Conservation (phyloP, 2,797 vertebrate species). For the Linurgus olivaceus region DNA sequence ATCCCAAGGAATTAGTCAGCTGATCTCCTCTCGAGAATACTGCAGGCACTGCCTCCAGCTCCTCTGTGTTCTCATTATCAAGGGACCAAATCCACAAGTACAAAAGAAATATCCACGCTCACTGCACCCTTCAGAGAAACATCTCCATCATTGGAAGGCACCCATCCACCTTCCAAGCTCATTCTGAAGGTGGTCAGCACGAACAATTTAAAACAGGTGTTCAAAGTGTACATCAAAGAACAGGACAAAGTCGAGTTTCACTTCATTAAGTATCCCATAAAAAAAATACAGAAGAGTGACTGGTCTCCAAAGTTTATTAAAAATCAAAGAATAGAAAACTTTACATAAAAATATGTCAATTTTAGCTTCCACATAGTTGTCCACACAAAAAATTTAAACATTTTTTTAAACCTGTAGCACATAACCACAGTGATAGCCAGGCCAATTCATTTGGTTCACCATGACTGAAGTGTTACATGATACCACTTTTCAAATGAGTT, state of each 20-base stretch:
- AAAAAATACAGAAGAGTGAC: neutral
- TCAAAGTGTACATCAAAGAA: neutral
- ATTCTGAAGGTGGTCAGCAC: neutral
- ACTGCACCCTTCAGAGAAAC: neutral
- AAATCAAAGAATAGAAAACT: conserved; percentile 99
- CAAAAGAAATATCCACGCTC: neutral
- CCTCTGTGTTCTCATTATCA: neutral
- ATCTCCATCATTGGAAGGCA: fast-evolving
- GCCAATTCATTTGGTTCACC: conserved; percentile 75
- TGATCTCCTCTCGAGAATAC: neutral
- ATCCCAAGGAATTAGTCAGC: neutral
- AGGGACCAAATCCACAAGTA: neutral
- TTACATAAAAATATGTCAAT: conserved; percentile 97
- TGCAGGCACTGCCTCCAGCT: neutral
- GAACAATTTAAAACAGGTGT: neutral
- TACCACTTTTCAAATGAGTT: conserved; percentile 51
- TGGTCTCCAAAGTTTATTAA: conserved; percentile 95
- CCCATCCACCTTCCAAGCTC: neutral
- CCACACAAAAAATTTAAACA: conserved; percentile 77
- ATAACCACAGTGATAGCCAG: conserved; percentile 75
- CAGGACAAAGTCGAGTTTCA: neutral
- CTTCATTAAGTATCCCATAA: neutral
- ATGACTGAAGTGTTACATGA: conserved; percentile 65
- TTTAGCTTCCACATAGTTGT: conserved; percentile 81
- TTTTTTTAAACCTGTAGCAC: conserved; percentile 67